Evolutionary conservation across 2,113 vertebrate genomes (phyloP), one percentile per base, ranked within the genome.

Genomic region (Echinops telfairi): DNA sequence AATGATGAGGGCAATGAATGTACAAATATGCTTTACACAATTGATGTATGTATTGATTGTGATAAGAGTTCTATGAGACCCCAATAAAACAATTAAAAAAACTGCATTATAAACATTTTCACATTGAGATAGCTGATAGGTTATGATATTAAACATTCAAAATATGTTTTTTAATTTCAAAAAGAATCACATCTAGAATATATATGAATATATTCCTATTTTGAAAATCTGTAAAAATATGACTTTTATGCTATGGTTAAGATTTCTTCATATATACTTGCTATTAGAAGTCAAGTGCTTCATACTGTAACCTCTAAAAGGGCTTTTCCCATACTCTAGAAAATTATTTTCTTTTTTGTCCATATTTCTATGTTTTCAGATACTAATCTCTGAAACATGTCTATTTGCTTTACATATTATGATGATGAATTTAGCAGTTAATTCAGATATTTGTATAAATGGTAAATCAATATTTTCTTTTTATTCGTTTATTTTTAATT

Each of bases 151-250:
- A 16, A 76, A 82, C 94, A 91, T 90, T 84, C 0, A 86, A 89
- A 92, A 36, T 92, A 1, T 85, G 16, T 7, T 80, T 75, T 90
- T 95, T 94, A 89, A 88, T 90, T 82, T 31, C 3, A 20, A 62
- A 94, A 84, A 76, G 12, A 70, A 93, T 71, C n/a, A 68, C 53
- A 76, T 66, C 14, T 77, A 58, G 88, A 29, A 83, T 81, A 40
- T 77, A 23, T 96, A 91, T 88, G 75, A 91, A 92, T 93, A 94
- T 92, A 96, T 94, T 88, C 1, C 58, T 95, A 86, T 95, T 96
- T 94, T 77, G 58, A 92, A 84, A 95, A 76, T 77, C 62, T 95
- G 29, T 83, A 78, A 96, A 95, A 94, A 89, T 94, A 70, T 95
- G 87, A 88, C 70, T 73, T 91, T 71, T 71, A 27, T 66, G 66